Percentiles rank a stretch among this genome's conserved stretches.
Conservation (phyloP, 2,888 invertebrate genomes). For the Nowickia ferox region DNA sequence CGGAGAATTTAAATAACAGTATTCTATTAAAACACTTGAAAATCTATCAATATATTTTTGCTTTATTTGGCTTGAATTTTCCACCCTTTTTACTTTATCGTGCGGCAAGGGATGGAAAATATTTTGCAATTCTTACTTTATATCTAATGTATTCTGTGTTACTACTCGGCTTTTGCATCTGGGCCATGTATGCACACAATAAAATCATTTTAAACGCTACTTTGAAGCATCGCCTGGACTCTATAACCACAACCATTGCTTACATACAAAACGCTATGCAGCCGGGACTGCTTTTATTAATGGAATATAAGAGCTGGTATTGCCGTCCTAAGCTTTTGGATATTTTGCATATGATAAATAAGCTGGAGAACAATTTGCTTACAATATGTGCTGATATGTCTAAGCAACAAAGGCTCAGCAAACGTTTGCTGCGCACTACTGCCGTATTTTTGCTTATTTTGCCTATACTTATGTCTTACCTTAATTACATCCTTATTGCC, state of each 20-base stretch:
- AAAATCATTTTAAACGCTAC: background rate
- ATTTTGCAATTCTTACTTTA: background rate
- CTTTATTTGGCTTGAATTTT: constrained; percentile 33
- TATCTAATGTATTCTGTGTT: background rate
- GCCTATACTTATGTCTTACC: background rate
- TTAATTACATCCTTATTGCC: constrained; percentile 15
- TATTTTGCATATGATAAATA: background rate
- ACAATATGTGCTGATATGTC: background rate
- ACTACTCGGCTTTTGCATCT: background rate
- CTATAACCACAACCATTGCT: constrained; percentile 1
- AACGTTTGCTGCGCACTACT: background rate
- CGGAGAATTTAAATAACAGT: background rate
- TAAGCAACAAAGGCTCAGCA: background rate
- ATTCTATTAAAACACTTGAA: constrained; percentile 28
- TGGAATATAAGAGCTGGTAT: constrained; percentile 22
- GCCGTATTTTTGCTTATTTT: background rate
- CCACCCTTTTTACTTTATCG: constrained; percentile 41
- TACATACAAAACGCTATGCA: constrained; percentile 1
- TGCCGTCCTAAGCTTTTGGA: background rate
- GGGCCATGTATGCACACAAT: constrained; percentile 13
- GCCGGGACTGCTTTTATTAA: background rate
- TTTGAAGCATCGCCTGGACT: background rate
- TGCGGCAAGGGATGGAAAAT: background rate
- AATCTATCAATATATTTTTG: constrained; percentile 50
- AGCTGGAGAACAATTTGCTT: constrained; percentile 26